Conservation (phyloP, 2,888 invertebrate species). For the Coleophora flavipennella region DNA sequence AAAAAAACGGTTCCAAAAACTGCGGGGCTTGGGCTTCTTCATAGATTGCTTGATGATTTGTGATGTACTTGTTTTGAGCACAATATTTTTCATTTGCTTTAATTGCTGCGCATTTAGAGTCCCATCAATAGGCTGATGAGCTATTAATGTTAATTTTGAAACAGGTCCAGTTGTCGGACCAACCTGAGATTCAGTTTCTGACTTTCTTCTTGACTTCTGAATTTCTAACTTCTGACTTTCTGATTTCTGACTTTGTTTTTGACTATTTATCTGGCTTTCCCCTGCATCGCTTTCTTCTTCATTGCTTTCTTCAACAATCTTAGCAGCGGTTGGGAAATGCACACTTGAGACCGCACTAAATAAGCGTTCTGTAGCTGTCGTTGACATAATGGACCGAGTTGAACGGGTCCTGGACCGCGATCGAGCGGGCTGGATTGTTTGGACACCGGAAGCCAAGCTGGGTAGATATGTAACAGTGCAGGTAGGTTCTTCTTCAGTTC, state of each 20-base stretch:
- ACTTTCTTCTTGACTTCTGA: no score
- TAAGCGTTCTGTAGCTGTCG: conserved; percentile 32
- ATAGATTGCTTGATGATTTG: conserved; percentile 20
- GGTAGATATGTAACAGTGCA: conserved; percentile 58
- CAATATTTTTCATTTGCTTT: conserved; percentile 48
- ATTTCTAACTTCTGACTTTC: no score
- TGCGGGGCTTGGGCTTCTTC: conserved; percentile 28
- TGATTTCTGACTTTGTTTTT: no score
- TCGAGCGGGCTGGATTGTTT: conserved; percentile 21
- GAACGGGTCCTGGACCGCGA: conserved; percentile 17
- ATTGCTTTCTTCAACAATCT: conserved; percentile 1
- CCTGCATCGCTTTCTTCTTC: no score
- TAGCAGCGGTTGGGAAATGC: conserved; percentile 31
- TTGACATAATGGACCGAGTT: conserved; percentile 14
- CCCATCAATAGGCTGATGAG: conserved; percentile 36
- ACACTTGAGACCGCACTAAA: conserved; percentile 31
- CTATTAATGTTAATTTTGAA: conserved; percentile 42
- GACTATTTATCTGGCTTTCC: no score
- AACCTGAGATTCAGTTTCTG: conserved; percentile 20
- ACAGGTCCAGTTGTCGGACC: conserved; percentile 37
- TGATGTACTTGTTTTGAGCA: not conserved
- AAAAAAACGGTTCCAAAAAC: conserved; percentile 40
- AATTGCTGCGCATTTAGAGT: conserved; percentile 46
- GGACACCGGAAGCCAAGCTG: conserved; percentile 32
- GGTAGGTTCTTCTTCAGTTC: conserved; percentile 40